Evolutionary conservation across 2,797 vertebrate genomes (phyloP), one percentile per base, ranked within the genome.

Genomic region (Chelon auratus): DNA sequence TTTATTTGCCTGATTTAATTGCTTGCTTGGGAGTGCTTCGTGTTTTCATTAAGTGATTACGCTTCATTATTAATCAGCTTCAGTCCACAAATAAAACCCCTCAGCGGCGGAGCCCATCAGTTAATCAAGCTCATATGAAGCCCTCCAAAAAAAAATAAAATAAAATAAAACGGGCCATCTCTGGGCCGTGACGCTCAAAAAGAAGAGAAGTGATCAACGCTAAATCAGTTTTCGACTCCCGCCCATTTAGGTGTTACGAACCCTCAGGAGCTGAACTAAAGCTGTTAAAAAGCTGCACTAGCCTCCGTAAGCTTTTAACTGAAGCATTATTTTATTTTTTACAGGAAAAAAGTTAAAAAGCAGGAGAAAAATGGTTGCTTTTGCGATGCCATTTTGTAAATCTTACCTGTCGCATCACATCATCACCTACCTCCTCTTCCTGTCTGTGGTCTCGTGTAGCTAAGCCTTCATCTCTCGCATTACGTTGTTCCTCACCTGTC

Each of bases 241-340:
- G 26, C 67, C 72, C 81, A 80, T 80, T 87, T 62, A 60, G 13
- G 78, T 87, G 83, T 91, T 89, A 91, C 90, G 92, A 92, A 90
- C 76, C 77, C 68, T 14, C 76, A 67, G 64, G 74, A 75, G 83
- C 84, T 58, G 82, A 92, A 91, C 91, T 90, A 91, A 94, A 90
- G 80, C 61, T 56, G 79, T 87, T 75, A 83, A 88, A 88, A 86
- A 78, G 80, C 82, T 69, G 76, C 82, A 65, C 68, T 68, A 62
- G 78, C 71, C 18, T 68, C 77, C 77, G 48, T 72, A 67, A 62
- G 79, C 67, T 87, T 87, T 76, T 79, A 65, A 86, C 60, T 81
- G 65, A 74, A 77, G 74, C 30, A 33, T 33, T 76, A 55, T 66
- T 80, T n/a, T n/a, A n/a, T 71, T 58, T 26, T 69, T 63, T 4